Percentiles rank a stretch among this genome's conserved stretches.
Conservation (phyloP, 2,797 vertebrate species). For the Pyrocephalus nanus region DNA sequence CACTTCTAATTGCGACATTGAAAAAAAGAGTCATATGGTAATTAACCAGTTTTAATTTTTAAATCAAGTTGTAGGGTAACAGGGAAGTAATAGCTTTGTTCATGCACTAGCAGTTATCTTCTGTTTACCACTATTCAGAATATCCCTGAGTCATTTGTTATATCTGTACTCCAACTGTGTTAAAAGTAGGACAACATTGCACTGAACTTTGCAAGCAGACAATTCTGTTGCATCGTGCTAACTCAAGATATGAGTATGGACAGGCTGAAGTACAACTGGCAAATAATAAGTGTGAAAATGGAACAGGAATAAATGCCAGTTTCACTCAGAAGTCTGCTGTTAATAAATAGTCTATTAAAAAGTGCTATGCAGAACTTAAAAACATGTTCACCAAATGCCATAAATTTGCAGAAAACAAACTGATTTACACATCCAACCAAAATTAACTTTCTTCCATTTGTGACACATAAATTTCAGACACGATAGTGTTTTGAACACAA, state of each 20-base stretch:
- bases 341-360: slow-evolving; percentile 6
- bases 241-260: background rate
- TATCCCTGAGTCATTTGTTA: background rate
- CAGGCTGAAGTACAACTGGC: slow-evolving; percentile 25
- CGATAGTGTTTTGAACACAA: background rate
- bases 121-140: background rate
- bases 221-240: background rate
- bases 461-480: background rate
- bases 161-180: background rate
- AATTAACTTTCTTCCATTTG: background rate
- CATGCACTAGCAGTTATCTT: background rate
- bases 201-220: background rate
- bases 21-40: background rate
- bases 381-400: background rate
- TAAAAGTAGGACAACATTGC: background rate
- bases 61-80: background rate
- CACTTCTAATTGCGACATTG: background rate
- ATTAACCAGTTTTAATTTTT: slow-evolving; percentile 11
- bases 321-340: background rate
- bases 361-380: background rate
- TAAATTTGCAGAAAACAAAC: background rate
- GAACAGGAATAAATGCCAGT: background rate
- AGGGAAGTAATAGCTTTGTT: background rate
- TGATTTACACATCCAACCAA: background rate
- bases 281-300: slow-evolving; percentile 22